Evolutionary conservation across 2,888 invertebrate genomes (phyloP), one percentile per base, ranked within the genome.

Genomic region (Sicus ferrugineus): DNA sequence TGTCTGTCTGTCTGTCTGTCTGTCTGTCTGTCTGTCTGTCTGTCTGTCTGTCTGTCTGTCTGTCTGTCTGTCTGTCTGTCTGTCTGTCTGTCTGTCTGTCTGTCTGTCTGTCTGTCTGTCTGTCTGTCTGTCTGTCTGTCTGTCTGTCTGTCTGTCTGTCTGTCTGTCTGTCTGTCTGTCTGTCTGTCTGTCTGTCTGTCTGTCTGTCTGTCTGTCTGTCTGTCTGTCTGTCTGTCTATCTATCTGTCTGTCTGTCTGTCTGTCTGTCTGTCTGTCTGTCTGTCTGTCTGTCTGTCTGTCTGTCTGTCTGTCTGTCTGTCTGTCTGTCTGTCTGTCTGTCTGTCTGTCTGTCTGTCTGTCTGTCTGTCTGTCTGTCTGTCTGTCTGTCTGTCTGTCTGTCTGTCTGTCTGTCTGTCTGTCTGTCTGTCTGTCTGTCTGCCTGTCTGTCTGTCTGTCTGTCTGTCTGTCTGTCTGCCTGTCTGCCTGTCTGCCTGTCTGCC

Each of bases 341-440:
- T 52, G 52, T 19, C 52, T 52, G 52, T 19, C 52, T 52, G 52
- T 19, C 52, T 52, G 52, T 19, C 52, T 52, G 52, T 52, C 52
- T 52, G 52, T 52, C 52, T 52, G 52, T 52, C 52, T 52, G 52
- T 52, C 52, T 52, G 52, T 52, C 52, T 52, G 52, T 52, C 52
- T 52, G 52, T 52, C 52, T 52, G 52, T 52, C 52, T 52, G 52
- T 52, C 52, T 52, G 52, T 52, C 52, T 52, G 52, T 52, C 52
- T 52, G 52, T 52, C 52, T 52, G 52, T 52, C 52, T 52, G 52
- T 52, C 52, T 52, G 52, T 52, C 52, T 52, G 52, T 52, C 52
- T 52, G 52, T 52, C 52, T 52, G 52, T 52, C 52, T 52, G 52
- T 52, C 52, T n/a, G n/a, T n/a, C n/a, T n/a, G n/a, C n/a, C n/a